A percentile compares a stretch with the other conserved stretches of the same genome.
phyloP scores from a whole-genome alignment of 2,797 vertebrate genomes.

The Danionella dracula region DNA sequence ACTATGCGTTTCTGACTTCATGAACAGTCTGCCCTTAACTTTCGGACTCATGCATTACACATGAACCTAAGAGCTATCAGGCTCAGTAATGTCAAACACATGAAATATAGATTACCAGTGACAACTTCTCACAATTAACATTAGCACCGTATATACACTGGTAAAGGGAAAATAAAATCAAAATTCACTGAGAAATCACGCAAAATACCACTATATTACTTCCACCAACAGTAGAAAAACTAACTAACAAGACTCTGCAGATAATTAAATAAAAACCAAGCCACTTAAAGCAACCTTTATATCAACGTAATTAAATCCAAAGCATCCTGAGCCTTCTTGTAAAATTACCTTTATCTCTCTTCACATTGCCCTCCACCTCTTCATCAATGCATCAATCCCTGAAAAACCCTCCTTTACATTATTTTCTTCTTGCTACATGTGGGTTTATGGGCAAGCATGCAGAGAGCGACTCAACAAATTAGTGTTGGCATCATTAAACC shows the following conservation, averaged over 20 bases:
- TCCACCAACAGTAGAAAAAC: background rate
- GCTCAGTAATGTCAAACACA: constrained; percentile 34
- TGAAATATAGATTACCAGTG: constrained; percentile 25
- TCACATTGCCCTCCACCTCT: background rate
- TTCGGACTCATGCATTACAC: constrained; percentile 35
- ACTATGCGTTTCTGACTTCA: constrained; percentile 11
- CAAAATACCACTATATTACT: too few species aligned
- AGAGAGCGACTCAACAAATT: constrained; percentile 8
- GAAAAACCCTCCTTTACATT: background rate
- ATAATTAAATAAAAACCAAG: background rate
- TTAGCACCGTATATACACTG: background rate
- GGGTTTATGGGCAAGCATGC: background rate
- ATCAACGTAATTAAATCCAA: constrained; percentile 2
- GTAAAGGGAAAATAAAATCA: background rate
- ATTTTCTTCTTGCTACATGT: background rate
- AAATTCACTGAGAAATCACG: background rate
- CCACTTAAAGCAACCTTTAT: background rate
- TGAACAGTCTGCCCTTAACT: constrained; percentile 19
- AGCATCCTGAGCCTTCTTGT: background rate
- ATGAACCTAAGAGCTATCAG: constrained; percentile 21
- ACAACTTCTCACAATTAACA: background rate
- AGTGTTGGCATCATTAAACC: constrained; percentile 14
- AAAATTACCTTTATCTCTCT: constrained; percentile 1
- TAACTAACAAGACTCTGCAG: background rate
- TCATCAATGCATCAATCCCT: background rate